phyloP scores from a whole-genome alignment of 2,888 invertebrate species.

The Thecocarcelia acutangulata region DNA sequence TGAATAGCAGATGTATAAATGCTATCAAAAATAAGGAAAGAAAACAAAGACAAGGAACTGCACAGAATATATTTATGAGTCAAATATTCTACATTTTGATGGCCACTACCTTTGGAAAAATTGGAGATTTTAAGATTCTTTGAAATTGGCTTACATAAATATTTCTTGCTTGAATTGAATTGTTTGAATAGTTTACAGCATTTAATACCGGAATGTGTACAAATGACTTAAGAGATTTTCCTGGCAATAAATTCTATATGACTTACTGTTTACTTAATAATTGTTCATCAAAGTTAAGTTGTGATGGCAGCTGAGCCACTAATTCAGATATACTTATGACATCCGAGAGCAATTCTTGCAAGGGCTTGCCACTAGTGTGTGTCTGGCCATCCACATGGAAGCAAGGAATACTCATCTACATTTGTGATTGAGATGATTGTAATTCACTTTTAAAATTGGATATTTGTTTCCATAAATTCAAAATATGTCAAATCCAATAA shows the following conservation, averaged over 20 bases:
- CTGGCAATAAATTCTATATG: constrained; percentile 49
- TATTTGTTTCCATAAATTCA: no score
- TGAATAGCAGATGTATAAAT: constrained; percentile 4
- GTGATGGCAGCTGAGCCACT: no score
- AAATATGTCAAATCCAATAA: no score
- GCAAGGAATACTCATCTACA: no score
- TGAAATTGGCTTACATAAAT: no score
- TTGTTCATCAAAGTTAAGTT: not conserved
- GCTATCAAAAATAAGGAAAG: constrained; percentile 18
- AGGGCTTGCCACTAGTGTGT: no score
- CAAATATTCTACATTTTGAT: constrained; percentile 46
- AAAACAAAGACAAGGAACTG: constrained; percentile 30
- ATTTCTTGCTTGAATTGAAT: not conserved
- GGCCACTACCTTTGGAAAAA: constrained; percentile 16
- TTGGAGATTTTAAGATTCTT: constrained; percentile 5
- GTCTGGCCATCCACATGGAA: no score
- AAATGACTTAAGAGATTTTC: not conserved
- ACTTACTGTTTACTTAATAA: constrained; percentile 34
- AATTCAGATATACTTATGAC: no score
- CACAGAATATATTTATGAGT: constrained; percentile 49
- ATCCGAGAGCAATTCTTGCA: no score
- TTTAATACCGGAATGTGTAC: not conserved
- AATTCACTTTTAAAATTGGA: no score
- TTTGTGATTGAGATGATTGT: no score
- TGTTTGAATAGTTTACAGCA: no score